These are phyloP conservation scores for Epiblema foenella DNA, from an alignment of 2,888 invertebrate species.

Conservation along the genomic window DNA sequence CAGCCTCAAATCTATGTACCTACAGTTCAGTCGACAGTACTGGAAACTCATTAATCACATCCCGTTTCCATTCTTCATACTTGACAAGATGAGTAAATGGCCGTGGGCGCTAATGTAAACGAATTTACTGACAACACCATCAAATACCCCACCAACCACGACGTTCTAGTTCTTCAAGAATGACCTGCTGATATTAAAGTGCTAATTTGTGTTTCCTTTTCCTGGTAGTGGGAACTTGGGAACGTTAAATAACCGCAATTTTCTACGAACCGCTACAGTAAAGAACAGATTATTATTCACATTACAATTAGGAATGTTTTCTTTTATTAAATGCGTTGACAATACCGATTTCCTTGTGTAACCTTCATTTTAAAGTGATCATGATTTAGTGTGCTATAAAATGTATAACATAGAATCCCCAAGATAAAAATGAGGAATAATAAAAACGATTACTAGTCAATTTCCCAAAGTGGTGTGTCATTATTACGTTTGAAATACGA, in stretches of 20 bases:
- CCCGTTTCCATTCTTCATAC: constrained; percentile 61
- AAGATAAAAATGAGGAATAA: not conserved
- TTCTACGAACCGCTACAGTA: too few relatives aligned
- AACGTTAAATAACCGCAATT: too few relatives aligned
- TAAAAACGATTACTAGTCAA: constrained; percentile 3
- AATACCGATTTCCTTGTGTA: not conserved
- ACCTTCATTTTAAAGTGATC: not conserved
- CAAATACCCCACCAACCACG: too few relatives aligned
- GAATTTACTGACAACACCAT: constrained; percentile 63
- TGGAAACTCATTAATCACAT: constrained; percentile 59
- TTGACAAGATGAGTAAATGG: constrained; percentile 59
- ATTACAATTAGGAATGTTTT: not conserved
- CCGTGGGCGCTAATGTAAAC: constrained; percentile 62
- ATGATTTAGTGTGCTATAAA: not conserved
- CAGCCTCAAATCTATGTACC: constrained; percentile 36
- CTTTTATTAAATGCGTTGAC: not conserved
- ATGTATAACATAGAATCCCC: too few relatives aligned
- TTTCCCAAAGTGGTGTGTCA: constrained; percentile 8
- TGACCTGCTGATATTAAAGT: too few relatives aligned
- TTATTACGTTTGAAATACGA: constrained; percentile 56
- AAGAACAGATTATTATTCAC: too few relatives aligned
- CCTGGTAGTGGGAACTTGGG: too few relatives aligned
- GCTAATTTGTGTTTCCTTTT: not conserved
- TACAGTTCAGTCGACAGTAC: constrained; percentile 50
- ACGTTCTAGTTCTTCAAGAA: too few relatives aligned